A percentile compares a stretch with the other conserved stretches of the same genome.
phyloP scores from a whole-genome alignment of 2,888 invertebrate species.

The Aleiodes testaceus region DNA sequence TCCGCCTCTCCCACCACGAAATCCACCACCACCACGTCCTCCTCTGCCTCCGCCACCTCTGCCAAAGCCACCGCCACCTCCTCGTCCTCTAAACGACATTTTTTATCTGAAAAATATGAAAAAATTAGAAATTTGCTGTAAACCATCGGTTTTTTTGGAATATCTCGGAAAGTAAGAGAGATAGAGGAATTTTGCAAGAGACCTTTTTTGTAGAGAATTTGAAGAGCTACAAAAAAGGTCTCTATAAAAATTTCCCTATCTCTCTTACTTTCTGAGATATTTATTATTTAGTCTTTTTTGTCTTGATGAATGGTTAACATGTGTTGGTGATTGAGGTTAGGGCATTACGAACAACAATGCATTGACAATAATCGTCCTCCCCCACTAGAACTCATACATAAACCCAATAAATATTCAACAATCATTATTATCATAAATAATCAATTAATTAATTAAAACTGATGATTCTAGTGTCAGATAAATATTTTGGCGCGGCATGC shows the following conservation, averaged over 20 bases:
- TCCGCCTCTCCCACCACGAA: constrained; percentile 50
- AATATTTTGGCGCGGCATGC: neutral
- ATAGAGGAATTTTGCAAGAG: too few relatives aligned
- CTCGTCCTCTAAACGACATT: constrained; percentile 53
- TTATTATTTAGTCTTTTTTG: neutral
- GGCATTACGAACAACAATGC: neutral
- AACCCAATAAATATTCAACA: neutral
- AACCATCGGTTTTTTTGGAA: too few relatives aligned
- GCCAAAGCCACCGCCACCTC: constrained; percentile 44
- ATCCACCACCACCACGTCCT: constrained; percentile 42
- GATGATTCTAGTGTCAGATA: neutral
- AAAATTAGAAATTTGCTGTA: too few relatives aligned
- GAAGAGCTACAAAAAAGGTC: too few relatives aligned
- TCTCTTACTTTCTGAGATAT: neutral
- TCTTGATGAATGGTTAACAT: neutral
- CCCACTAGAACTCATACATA: neutral
- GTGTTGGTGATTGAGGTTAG: constrained; percentile 3
- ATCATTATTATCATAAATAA: neutral
- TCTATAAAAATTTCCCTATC: neutral
- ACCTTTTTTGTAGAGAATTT: too few relatives aligned
- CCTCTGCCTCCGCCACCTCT: constrained; percentile 48
- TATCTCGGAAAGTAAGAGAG: too few relatives aligned
- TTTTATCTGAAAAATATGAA: constrained; percentile 11
- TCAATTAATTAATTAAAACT: neutral
- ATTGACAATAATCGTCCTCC: too few relatives aligned